phyloP scores from a whole-genome alignment of 2,113 vertebrate species.

The Orycteropus afer region DNA sequence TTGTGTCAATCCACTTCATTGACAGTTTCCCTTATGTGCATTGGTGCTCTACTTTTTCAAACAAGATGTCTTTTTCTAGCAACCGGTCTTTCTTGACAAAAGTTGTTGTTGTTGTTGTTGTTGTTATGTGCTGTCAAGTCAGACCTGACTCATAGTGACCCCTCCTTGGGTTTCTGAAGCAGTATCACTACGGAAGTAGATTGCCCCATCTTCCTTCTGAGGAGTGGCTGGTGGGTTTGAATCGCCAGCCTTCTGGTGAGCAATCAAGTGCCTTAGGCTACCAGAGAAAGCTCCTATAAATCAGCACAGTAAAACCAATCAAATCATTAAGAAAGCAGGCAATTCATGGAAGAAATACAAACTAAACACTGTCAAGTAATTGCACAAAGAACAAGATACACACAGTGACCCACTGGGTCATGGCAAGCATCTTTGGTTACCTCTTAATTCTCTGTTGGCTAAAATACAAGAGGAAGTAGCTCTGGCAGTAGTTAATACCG shows the following conservation, averaged over 20 bases:
- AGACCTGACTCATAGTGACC: too few relatives aligned
- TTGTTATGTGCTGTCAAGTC: too few relatives aligned
- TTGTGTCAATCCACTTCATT: neutral
- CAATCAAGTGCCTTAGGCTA: too few relatives aligned
- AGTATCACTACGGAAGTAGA: too few relatives aligned
- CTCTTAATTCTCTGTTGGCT: neutral
- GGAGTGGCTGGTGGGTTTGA: too few relatives aligned
- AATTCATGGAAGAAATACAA: constrained; percentile 19
- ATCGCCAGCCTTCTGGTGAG: too few relatives aligned
- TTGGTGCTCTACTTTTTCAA: neutral
- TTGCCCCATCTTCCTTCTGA: too few relatives aligned
- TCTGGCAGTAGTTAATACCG: neutral
- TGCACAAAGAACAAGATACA: neutral
- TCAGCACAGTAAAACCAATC: neutral
- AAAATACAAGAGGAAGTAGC: neutral
- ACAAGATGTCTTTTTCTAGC: neutral
- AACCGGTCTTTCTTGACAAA: too few relatives aligned
- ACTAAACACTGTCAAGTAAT: neutral
- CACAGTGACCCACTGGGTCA: neutral
- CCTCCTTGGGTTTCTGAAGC: too few relatives aligned
- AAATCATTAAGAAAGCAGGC: neutral
- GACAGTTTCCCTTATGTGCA: neutral
- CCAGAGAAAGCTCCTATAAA: neutral
- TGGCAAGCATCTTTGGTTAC: neutral
- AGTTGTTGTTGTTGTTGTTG: too few relatives aligned